Base-by-base conservation (phyloP, 2,888 invertebrate genomes). In the Chloromyia formosa region DNA sequence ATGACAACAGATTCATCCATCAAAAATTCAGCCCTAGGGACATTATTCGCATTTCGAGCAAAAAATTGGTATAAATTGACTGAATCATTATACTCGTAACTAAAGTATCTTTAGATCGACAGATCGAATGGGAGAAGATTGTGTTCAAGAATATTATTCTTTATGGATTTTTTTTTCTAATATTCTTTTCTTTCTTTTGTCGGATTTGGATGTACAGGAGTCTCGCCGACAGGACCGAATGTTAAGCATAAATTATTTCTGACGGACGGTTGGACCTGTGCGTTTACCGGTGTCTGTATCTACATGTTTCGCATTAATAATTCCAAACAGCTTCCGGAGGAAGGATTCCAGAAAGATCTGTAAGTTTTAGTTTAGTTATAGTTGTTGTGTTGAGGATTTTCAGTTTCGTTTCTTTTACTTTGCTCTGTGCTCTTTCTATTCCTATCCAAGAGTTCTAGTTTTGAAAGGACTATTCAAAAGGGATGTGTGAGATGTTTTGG, bases 261-360 rank as follows among this genome's bases (percentile, higher is more conserved):
- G 3, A 95, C 95, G 0, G 94, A 95, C 80, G 95, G 94, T 0
- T 93, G 94, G 91, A 91, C 92, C 78, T 90, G 91, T 56, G 89
- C 92, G 16, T 90, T 95, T 74, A 93, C 92, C 0, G 95, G 95
- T 42, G 89, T 93, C 74, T 94, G 94, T 80, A 91, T 95, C 78
- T 95, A 94, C 81, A 94, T 95, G 88, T 93, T 94, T 82, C 89
- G 95, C 78, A 92, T 94, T 62, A 94, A 91, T 82, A 93, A 91
- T 54, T 90, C 91, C 77, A 95, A 95, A 81, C 94, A 94, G 82
- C 84, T 96, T 78, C 95, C 95, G 0, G 95, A 95, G 83, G 95
- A 96, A 86, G 95, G 95, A n/a, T 95, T 95, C 81, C 95, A 95
- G 83, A 95, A 94, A 86, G 95, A 90, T 83, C 83, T 90, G 90